Evolutionary conservation across 2,797 vertebrate genomes (phyloP), one percentile per base, ranked within the genome.

Genomic region (Okamejei kenojei): DNA sequence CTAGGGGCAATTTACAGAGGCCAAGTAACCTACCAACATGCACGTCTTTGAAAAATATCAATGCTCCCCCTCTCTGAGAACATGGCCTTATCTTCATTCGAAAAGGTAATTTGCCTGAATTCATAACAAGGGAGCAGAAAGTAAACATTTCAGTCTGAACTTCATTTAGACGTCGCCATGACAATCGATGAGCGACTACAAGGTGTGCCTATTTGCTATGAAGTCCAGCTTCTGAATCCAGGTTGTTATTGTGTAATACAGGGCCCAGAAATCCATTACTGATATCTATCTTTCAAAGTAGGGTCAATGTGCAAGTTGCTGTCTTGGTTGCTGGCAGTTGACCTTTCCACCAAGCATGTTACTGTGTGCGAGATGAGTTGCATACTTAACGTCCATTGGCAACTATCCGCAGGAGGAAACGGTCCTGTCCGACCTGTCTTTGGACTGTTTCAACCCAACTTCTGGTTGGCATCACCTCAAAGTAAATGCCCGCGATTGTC

Each of bases 201-300:
- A 88, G 84, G 84, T 88, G 84, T 21, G 84, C 63, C 84, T 68
- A 88, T 88, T 88, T 88, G 68, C 84, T 88, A 32, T 68, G 84
- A 88, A 88, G 84, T 19, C 84, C 63, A 65, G 61, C 10, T 86
- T 86, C 82, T 86, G 82, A 63, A 63, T 86, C 82, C 15, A 63
- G 29, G 58, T 68, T 88, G 63, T 88, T n/a, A 63, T 88, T 88
- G 61, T 29, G 61, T 88, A 88, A 88, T 65, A 88, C 61, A 29
- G 63, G 84, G 84, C 17, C 82, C 82, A 65, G 58, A 58, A 86
- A 86, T 63, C n/a, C 61, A 35, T 65, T 32, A 88, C n/a, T 68
- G 61, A 65, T 65, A 88, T 35, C 61, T 23, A 88, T 35, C 84
- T 68, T 35, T 68, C 63, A 32, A 88, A 32, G 84, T 17, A 88